Evolutionary conservation across 2,113 vertebrate species (phyloP).

Genomic region (Natator depressus): DNA sequence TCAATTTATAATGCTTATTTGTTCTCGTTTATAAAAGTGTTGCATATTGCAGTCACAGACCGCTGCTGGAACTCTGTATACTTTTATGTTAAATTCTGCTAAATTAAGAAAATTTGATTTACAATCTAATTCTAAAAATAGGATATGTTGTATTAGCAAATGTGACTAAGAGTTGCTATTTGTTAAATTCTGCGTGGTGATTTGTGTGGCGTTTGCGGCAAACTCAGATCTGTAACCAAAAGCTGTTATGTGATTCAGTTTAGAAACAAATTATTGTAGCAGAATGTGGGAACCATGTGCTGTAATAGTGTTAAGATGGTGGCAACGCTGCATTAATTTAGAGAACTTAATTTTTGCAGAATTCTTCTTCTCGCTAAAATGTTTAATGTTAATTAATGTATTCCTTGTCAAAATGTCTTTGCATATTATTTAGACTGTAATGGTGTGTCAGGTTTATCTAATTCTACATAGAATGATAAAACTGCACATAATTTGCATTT

Average conservation of each 20-base stretch:
- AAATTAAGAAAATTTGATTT: not conserved
- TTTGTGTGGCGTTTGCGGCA: not conserved
- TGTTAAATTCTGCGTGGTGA: not conserved
- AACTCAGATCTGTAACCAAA: not conserved
- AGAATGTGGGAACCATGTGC: not conserved
- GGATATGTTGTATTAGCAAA: not conserved
- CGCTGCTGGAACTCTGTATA: not conserved
- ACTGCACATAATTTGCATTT: conserved; percentile 56
- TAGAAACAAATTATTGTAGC: not conserved
- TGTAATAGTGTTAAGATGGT: not conserved
- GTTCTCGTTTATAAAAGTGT: not conserved
- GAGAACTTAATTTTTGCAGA: not conserved
- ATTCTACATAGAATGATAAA: conserved; percentile 37
- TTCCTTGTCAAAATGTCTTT: conserved; percentile 60
- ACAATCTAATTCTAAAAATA: not conserved
- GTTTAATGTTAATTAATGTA: conserved; percentile 28
- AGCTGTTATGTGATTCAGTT: not conserved
- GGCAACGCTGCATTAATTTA: not conserved
- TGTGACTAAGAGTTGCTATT: not conserved
- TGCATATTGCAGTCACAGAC: not conserved
- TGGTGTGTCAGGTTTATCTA: conserved; percentile 45
- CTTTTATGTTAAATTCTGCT: not conserved
- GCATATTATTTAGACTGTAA: conserved; percentile 61
- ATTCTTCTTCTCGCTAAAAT: not conserved
- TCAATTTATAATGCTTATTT: not conserved